Evolutionary conservation across 2,797 vertebrate genomes (phyloP).

Genomic region (Chelmon rostratus): DNA sequence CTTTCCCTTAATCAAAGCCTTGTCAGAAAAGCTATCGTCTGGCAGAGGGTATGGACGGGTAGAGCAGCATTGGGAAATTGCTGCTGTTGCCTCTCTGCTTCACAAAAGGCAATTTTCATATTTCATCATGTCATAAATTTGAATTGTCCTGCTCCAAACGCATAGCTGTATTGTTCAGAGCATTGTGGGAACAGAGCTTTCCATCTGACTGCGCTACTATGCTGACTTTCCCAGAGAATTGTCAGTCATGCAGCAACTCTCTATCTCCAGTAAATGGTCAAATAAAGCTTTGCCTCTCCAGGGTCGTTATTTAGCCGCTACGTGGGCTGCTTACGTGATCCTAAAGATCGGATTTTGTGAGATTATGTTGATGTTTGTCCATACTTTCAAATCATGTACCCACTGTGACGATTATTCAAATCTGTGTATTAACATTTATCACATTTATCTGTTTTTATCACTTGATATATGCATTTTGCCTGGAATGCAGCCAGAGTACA

Average conservation of each 20-base stretch:
- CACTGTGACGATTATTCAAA: constrained; percentile 61
- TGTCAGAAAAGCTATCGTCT: constrained; percentile 47
- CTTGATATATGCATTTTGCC: constrained; percentile 40
- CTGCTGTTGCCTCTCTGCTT: constrained; percentile 35
- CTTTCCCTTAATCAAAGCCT: constrained; percentile 68
- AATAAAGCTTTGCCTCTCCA: constrained; percentile 66
- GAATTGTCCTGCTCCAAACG: constrained; percentile 70
- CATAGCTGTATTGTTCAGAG: constrained; percentile 63
- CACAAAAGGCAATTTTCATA: constrained; percentile 75
- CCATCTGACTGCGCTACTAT: constrained; percentile 59
- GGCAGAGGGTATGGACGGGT: constrained; percentile 30
- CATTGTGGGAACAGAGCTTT: constrained; percentile 62
- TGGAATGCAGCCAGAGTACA: constrained; percentile 36
- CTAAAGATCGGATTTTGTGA: constrained; percentile 66
- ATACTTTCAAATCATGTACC: constrained; percentile 54
- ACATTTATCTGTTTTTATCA: constrained; percentile 35
- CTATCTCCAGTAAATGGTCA: constrained; percentile 61
- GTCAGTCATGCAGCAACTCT: constrained; percentile 71
- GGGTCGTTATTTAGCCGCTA: constrained; percentile 60
- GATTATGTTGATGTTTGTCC: constrained; percentile 67
- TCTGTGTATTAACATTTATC: constrained; percentile 44
- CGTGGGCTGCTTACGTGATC: constrained; percentile 50
- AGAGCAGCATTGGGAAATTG: constrained; percentile 38
- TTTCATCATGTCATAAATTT: constrained; percentile 69
- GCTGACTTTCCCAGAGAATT: constrained; percentile 66